Base-by-base conservation (phyloP, 2,113 vertebrate genomes). In the Smithornis capensis region DNA sequence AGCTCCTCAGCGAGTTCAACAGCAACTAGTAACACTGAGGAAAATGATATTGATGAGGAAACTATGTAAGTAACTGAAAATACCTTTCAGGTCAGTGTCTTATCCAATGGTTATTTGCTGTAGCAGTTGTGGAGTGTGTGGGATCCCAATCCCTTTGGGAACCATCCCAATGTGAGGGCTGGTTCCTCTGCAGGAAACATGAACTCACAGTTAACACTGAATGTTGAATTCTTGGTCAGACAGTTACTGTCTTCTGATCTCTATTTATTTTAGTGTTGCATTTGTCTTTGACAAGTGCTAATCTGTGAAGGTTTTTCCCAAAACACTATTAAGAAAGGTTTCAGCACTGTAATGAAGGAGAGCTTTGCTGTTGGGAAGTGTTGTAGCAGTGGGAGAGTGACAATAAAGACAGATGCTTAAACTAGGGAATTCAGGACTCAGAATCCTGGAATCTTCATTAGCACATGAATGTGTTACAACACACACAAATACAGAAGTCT, bases 11-110 rank as follows among this genome's bases (percentile, higher is more conserved):
- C 99, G 23, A 99, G 99, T 95, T 99, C 99, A 12, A 99, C 99
- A 9, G 99, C 99, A 67, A 99, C 99, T 83, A 99, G 99, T 96
- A 99, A 99, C 97, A 99, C 99, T 0, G 99, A 99, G 90, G 99
- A 99, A 96, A 99, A 99, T 62, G 99, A 99, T 92, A 99, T 99
- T 3, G 99, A 99, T 49, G 99, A 99, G 92, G 99, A 99, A 96
- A 99, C 99, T 12, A 99, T 99, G 99, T 99, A 94, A 98, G 99
- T 96, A 37, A 35, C 40, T 49, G 35, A 14, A 89, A 65, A 64
- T 47, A 33, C 11, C 47, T 82, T 73, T 78, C 7, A 76, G 23
- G 10, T 87, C 38, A 50, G 71, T 44, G 21, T 47, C 11, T 55
- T 53, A 24, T 85, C 55, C 60, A n/a, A 21, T 7, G 53, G 31